These are phyloP conservation scores for Neoscelio sp. DNA, from an alignment of 2,888 invertebrate genomes.

Conservation along the genomic window DNA sequence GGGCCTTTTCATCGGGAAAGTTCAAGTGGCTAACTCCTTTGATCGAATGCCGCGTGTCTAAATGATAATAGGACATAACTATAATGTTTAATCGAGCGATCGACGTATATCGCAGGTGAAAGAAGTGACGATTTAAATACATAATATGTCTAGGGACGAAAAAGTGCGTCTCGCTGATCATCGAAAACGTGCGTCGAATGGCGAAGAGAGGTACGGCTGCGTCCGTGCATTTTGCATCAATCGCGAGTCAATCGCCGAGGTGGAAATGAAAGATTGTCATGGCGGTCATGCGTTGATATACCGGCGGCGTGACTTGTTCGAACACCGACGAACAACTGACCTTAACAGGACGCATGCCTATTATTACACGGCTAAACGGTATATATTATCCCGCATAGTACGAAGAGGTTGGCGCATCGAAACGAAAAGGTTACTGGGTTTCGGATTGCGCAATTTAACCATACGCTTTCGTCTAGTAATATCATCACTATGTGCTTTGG, in stretches of 20 bases:
- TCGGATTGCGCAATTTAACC: conserved; percentile 75
- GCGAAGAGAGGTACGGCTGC: conserved; percentile 34
- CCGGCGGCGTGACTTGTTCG: conserved; percentile 75
- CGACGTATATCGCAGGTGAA: conserved; percentile 1
- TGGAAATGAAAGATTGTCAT: conserved; percentile 70
- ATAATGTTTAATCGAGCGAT: not conserved
- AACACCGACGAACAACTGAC: conserved; percentile 76
- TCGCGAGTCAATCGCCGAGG: conserved; percentile 27
- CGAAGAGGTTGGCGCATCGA: conserved; percentile 65
- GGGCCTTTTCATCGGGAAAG: too few species aligned
- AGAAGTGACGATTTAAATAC: not conserved
- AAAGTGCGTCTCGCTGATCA: not conserved
- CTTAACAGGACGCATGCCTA: conserved; percentile 76
- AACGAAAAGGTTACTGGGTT: conserved; percentile 80
- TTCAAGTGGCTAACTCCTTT: too few species aligned
- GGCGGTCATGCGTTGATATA: conserved; percentile 73
- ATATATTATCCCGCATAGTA: conserved; percentile 63
- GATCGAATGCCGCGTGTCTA: not conserved
- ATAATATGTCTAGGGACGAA: not conserved
- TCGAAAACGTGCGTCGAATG: conserved; percentile 40
- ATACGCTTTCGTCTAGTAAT: conserved; percentile 64
- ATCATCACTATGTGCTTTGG: conserved; percentile 21
- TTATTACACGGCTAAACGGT: conserved; percentile 73
- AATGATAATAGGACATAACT: conserved; percentile 1
- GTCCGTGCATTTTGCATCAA: conserved; percentile 23